A percentile compares a stretch with the other conserved stretches of the same genome.
Evolutionary conservation across 2,888 invertebrate species (phyloP).

Genomic region (Drosophila putrida): DNA sequence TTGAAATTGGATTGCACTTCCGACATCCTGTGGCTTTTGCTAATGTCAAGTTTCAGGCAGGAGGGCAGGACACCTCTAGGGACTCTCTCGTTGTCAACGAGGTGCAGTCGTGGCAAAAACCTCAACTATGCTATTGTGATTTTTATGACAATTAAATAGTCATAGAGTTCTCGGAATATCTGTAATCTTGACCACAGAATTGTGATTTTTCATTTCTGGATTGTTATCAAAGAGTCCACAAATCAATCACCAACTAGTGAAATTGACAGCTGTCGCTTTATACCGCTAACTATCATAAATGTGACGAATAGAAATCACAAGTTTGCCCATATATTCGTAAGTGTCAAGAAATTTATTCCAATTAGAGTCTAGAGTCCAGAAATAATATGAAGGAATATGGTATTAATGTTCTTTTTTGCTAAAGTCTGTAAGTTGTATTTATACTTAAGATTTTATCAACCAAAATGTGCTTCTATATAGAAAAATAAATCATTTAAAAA

Average conservation of each 20-base stretch:
- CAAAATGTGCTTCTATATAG: too few species aligned
- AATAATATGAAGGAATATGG: too few species aligned
- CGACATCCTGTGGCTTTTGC: slow-evolving; percentile 4
- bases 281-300: background rate
- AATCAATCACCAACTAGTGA: slow-evolving; percentile 12
- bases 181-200: background rate
- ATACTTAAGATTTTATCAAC: too few species aligned
- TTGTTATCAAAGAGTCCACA: slow-evolving; percentile 6
- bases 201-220: background rate
- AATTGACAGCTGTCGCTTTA: background rate
- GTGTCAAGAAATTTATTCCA: too few species aligned
- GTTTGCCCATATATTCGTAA: background rate
- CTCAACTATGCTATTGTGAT: background rate
- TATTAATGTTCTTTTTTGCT: too few species aligned
- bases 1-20: slow-evolving; percentile 37
- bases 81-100: slow-evolving; percentile 1
- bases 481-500: too few species aligned
- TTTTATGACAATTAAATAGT: slow-evolving; percentile 1
- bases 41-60: background rate
- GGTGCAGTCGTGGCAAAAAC: slow-evolving; percentile 4
- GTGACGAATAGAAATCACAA: background rate
- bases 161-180: background rate
- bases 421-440: too few species aligned
- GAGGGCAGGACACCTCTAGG: background rate
- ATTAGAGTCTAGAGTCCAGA: too few species aligned